Evolutionary conservation across 2,888 invertebrate species (phyloP).

Genomic region (Drosophila paramelanica): DNA sequence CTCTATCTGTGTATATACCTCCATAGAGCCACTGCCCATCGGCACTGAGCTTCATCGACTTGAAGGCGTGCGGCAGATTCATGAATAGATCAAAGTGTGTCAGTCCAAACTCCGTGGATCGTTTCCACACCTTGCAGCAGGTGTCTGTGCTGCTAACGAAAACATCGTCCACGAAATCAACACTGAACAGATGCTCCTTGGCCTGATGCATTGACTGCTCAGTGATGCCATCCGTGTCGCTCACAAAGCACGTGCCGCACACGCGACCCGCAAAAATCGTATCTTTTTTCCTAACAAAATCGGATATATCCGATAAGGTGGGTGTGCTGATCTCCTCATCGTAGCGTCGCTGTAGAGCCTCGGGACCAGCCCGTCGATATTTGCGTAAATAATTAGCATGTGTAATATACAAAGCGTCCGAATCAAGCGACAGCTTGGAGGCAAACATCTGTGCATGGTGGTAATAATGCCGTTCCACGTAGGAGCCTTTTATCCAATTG

Average conservation of each 20-base stretch:
- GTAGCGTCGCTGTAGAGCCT: constrained; percentile 80
- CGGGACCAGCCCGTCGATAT: constrained; percentile 75
- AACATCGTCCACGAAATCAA: constrained; percentile 79
- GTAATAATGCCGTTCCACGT: constrained; percentile 85
- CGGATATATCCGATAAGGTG: constrained; percentile 76
- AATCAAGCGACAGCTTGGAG: constrained; percentile 86
- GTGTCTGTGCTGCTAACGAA: constrained; percentile 79
- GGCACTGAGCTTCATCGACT: constrained; percentile 72
- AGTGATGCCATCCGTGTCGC: constrained; percentile 67
- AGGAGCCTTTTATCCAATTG: constrained; percentile 87
- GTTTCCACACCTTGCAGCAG: constrained; percentile 81
- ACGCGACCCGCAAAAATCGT: constrained; percentile 82
- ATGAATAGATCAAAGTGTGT: constrained; percentile 74
- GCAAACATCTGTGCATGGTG: constrained; percentile 85
- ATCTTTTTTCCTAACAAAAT: constrained; percentile 78
- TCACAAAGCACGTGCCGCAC: constrained; percentile 81
- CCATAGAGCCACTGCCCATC: constrained; percentile 77
- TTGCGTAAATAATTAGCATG: constrained; percentile 84
- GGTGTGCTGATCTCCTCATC: constrained; percentile 69
- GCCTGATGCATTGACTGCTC: constrained; percentile 79
- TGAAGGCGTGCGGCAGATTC: constrained; percentile 76
- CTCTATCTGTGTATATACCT: constrained; percentile 78
- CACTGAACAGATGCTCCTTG: constrained; percentile 79
- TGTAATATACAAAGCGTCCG: constrained; percentile 86
- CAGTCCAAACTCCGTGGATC: constrained; percentile 79